Conservation (phyloP, 2,113 vertebrate genomes). For the Garra rufa region DNA sequence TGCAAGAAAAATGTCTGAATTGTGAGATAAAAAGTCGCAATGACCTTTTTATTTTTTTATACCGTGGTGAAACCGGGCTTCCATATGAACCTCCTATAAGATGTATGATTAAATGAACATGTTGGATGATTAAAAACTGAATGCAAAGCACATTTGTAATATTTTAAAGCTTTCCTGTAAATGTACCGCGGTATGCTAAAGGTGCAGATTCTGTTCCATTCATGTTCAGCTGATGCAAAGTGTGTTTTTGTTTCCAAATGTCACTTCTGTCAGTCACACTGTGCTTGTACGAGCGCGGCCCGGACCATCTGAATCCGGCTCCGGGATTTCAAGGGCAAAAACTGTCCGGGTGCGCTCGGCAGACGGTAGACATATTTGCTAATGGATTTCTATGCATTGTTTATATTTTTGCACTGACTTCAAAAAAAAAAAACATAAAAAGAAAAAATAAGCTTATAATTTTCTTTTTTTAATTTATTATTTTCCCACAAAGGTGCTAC, state of each 20-base stretch:
- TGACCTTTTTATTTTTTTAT: not conserved
- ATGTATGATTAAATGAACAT: not conserved
- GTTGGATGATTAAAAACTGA: not conserved
- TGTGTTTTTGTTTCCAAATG: not conserved
- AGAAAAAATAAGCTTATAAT: slow-evolving; percentile 56
- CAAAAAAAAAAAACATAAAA: slow-evolving; percentile 13
- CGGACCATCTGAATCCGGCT: slow-evolving; percentile 9
- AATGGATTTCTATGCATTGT: slow-evolving; percentile 79
- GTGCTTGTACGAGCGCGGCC: slow-evolving; percentile 6
- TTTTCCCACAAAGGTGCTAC: slow-evolving; percentile 83
- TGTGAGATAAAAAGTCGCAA: not conserved
- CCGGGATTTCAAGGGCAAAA: slow-evolving; percentile 36
- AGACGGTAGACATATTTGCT: slow-evolving; percentile 63
- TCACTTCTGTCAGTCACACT: slow-evolving; percentile 24
- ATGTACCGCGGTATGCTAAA: not conserved
- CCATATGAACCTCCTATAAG: not conserved
- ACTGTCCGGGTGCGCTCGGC: slow-evolving; percentile 11
- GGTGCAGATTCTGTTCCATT: not conserved
- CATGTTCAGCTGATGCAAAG: not conserved
- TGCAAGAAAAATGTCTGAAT: not conserved
- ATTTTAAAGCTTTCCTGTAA: slow-evolving; percentile 29
- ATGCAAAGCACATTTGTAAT: slow-evolving; percentile 50
- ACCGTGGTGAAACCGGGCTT: not conserved
- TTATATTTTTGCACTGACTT: slow-evolving; percentile 81
- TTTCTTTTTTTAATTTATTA: slow-evolving; percentile 69